Conservation (phyloP, 2,797 vertebrate species). For the Gallinago nigripennis region DNA sequence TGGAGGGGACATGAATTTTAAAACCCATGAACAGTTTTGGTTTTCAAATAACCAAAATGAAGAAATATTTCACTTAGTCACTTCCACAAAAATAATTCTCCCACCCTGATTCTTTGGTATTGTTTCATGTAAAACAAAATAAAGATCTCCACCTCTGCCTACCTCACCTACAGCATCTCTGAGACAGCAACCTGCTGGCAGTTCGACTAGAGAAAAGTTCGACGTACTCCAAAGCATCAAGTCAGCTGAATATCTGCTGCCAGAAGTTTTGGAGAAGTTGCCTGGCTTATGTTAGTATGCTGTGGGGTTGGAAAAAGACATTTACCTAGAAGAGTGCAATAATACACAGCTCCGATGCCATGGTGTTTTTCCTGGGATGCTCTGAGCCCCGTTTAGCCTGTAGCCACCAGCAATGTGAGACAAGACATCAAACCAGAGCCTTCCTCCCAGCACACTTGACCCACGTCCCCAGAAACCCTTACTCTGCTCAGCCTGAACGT, state of each 20-base stretch:
- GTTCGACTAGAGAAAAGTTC: neutral
- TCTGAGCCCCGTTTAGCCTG: neutral
- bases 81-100: neutral
- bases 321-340: neutral
- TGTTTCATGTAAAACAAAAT: neutral
- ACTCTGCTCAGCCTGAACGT: neutral
- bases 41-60: conserved; percentile 42
- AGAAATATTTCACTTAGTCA: neutral
- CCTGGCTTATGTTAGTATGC: neutral
- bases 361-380: neutral
- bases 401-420: neutral
- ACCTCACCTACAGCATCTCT: neutral
- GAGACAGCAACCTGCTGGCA: neutral
- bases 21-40: conserved; percentile 28
- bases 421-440: neutral
- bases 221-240: neutral
- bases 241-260: neutral
- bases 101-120: neutral
- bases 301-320: neutral
- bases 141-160: neutral
- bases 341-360: neutral
- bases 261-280: neutral
- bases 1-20: conserved; percentile 55
- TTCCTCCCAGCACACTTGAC: neutral
- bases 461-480: neutral